phyloP scores from a whole-genome alignment of 2,113 vertebrate genomes.

The Miniopterus natalensis region DNA sequence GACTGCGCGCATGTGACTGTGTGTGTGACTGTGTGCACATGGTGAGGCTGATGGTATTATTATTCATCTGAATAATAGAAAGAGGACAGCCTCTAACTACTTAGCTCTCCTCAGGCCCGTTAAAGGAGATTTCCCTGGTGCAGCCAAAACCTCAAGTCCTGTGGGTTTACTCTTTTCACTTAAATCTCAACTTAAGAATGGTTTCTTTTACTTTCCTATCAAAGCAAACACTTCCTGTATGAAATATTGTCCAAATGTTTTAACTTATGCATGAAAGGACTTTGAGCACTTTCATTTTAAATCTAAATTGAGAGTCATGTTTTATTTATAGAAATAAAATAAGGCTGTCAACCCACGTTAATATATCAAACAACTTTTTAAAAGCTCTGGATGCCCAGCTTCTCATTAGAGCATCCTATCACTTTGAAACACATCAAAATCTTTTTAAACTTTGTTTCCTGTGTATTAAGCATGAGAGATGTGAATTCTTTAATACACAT shows the following conservation, averaged over 20 bases:
- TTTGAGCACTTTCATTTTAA: conserved; percentile 16
- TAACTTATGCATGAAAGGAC: background rate
- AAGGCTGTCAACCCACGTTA: background rate
- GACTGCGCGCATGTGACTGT: too few species aligned
- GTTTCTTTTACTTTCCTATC: background rate
- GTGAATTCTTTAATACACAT: background rate
- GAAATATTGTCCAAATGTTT: background rate
- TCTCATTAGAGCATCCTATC: background rate
- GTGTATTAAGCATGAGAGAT: background rate
- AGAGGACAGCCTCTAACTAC: background rate
- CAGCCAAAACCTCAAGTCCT: background rate
- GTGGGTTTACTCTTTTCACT: background rate
- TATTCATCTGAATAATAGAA: background rate
- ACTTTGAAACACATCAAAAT: background rate
- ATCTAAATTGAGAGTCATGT: conserved; percentile 6
- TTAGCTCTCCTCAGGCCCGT: background rate
- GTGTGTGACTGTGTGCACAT: background rate
- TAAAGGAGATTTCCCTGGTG: background rate
- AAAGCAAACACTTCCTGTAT: background rate
- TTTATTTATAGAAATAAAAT: conserved; percentile 49
- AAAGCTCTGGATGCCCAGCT: background rate
- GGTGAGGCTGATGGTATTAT: background rate
- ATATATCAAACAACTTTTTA: background rate
- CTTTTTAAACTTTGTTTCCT: background rate
- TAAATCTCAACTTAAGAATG: background rate